These are phyloP conservation scores for Tinea pellionella DNA, from an alignment of 2,888 invertebrate genomes.

Conservation along the genomic window DNA sequence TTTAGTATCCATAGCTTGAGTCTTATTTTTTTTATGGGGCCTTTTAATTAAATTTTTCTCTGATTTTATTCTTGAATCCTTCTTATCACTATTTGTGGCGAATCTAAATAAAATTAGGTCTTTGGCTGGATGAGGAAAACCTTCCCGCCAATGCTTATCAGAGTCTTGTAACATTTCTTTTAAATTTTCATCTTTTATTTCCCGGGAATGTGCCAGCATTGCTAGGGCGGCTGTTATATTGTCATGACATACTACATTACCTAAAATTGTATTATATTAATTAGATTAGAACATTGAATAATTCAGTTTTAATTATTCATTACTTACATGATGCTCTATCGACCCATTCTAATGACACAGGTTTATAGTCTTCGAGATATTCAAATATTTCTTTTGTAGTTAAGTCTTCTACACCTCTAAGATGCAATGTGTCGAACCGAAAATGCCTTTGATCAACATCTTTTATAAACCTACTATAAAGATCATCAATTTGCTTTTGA, in stretches of 20 bases:
- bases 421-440: slow-evolving; percentile 79
- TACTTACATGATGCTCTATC: slow-evolving; percentile 80
- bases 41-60: slow-evolving; percentile 39
- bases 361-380: slow-evolving; percentile 81
- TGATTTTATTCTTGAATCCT: slow-evolving; percentile 57
- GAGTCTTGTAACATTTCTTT: slow-evolving; percentile 43
- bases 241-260: slow-evolving; percentile 75
- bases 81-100: slow-evolving; percentile 80
- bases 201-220: slow-evolving; percentile 65
- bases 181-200: slow-evolving; percentile 48
- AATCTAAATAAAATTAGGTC: slow-evolving; percentile 80
- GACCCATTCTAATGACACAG: slow-evolving; percentile 85
- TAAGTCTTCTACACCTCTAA: slow-evolving; percentile 81
- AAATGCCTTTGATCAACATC: slow-evolving; percentile 72
- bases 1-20: slow-evolving; percentile 45
- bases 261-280: slow-evolving; percentile 30
- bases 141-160: slow-evolving; percentile 83
- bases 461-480: slow-evolving; percentile 54
- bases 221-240: slow-evolving; percentile 71
- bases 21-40: slow-evolving; percentile 17
- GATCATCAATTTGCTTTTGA: slow-evolving; percentile 57
- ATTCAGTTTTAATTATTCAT: not conserved
- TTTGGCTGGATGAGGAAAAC: slow-evolving; percentile 72
- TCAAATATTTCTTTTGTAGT: slow-evolving; percentile 82
- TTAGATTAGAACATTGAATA: not conserved